Base-by-base conservation (phyloP, 2,797 vertebrate species). In the Peromyscus attwateri region DNA sequence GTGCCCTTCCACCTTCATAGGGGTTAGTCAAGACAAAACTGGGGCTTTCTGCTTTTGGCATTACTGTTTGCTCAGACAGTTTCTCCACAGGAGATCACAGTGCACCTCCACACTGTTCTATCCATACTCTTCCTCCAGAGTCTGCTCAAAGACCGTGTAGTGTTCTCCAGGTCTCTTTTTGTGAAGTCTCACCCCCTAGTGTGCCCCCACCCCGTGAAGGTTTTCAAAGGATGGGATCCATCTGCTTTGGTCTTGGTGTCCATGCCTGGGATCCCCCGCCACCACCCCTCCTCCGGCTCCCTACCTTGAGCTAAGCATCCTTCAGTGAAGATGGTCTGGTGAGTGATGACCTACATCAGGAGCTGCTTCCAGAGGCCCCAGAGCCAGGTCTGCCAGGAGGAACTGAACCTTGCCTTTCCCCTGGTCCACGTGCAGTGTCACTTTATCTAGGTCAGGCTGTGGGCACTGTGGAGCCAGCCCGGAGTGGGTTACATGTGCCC, bases 351-450 rank as follows among this genome's bases (percentile, higher is more conserved):
- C 19, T 1, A 14, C 27, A 0, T 16, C 31, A 1, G 34, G 77
- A 37, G 34, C 17, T 25, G 46, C 57, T 14, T 31, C 27, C 7
- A 4, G 3, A 14, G 19, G 11, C 49, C 25, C 27, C 7, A 4
- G 3, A 14, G 19, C 19, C 49, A 52, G 46, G 49, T 71, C 49
- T 29, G 23, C 21, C 14, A 14, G 68, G 70, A 10, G 6, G 76
- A 31, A 75, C 43, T 13, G 25, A 0, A 29, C 8, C 11, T 73
- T 1, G 1, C 12, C 64, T 83, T 57, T 37, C 57, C 0, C 0
- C 29, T 46, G n/a, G 9, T 16, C 23, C 0, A 0, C 0, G 13
- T 27, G 6, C 10, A 29, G 7, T 4, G 81, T 60, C 81, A 12
- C 9, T 13, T 40, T 79, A 0, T 31, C 68, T 27, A 31, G 60